phyloP scores from a whole-genome alignment of 2,797 vertebrate genomes.

The Tinamus major region DNA sequence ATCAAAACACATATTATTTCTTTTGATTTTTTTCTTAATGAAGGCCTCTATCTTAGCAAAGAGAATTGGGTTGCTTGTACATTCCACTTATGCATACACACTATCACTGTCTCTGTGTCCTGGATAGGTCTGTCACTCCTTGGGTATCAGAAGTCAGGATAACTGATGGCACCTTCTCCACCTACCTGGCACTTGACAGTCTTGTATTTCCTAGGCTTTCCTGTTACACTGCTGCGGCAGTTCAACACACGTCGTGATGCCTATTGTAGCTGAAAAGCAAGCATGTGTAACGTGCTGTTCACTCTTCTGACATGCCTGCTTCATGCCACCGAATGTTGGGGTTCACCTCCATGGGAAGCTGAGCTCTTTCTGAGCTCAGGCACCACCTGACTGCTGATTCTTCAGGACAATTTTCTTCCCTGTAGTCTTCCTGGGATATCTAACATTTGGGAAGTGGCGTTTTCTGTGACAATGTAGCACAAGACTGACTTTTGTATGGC shows the following conservation, averaged over 20 bases:
- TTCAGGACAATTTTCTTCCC: neutral
- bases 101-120: neutral
- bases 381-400: neutral
- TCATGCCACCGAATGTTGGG: fast-evolving
- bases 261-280: neutral
- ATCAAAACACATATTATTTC: neutral
- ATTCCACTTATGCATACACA: neutral
- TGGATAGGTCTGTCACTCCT: neutral
- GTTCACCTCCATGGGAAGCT: neutral
- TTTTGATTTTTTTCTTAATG: neutral
- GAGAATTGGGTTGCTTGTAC: neutral
- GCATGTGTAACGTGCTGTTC: fast-evolving
- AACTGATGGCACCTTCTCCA: neutral
- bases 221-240: fast-evolving
- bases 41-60: neutral
- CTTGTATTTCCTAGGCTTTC: neutral
- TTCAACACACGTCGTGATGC: neutral
- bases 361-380: neutral
- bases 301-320: neutral
- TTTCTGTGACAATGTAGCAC: neutral
- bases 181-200: neutral
- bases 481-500: neutral
- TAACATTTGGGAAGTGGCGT: neutral
- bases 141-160: neutral
- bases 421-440: neutral